Percentiles rank a stretch among this genome's conserved stretches.
Evolutionary conservation across 2,888 invertebrate genomes (phyloP).

Genomic region (Ormyrus pomaceus): DNA sequence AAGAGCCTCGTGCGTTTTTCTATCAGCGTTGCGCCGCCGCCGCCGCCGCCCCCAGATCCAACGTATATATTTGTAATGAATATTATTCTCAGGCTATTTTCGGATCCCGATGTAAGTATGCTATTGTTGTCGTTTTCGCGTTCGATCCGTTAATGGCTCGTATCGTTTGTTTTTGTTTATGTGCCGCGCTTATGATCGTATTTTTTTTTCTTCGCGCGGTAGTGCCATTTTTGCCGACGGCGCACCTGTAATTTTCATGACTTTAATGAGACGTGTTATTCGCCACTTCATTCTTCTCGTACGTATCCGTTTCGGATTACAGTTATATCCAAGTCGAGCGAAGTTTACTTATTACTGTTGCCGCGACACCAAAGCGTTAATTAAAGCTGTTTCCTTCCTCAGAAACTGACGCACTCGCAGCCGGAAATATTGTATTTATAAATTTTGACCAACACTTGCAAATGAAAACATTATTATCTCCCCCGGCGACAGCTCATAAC

Average conservation of each 20-base stretch:
- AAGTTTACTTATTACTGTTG: too few species aligned
- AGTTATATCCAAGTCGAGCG: too few species aligned
- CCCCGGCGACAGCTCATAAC: too few species aligned
- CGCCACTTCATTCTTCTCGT: neutral
- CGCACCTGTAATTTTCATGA: constrained; percentile 1
- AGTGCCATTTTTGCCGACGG: neutral
- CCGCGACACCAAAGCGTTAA: too few species aligned
- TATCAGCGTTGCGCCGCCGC: neutral
- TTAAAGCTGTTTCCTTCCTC: too few species aligned
- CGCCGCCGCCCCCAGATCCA: constrained; percentile 7
- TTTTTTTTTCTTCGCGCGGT: too few species aligned
- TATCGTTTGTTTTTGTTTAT: neutral
- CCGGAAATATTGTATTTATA: too few species aligned
- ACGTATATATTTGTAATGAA: neutral
- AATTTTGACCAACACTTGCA: too few species aligned
- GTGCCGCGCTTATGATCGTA: neutral
- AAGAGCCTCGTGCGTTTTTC: neutral
- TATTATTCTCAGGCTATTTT: neutral
- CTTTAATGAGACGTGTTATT: neutral
- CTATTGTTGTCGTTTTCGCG: neutral
- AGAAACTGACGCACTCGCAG: too few species aligned
- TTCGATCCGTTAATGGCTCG: neutral
- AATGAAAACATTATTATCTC: too few species aligned
- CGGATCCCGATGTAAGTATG: neutral
- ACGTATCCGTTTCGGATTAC: too few species aligned